Base-by-base conservation (phyloP, 2,888 invertebrate species). In the Cistogaster globosa region DNA sequence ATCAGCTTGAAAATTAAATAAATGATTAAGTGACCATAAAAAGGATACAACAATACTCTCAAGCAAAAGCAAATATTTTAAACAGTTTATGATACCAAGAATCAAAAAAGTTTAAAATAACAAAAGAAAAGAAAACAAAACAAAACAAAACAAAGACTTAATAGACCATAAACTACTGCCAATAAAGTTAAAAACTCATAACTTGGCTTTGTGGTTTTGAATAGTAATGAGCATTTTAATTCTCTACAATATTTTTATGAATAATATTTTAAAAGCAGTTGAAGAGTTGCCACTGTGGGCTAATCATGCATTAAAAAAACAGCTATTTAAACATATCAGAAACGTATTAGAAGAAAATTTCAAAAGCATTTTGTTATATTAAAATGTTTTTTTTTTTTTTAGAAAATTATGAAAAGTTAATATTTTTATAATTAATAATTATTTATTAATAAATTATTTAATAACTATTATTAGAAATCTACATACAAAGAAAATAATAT, bases 111-210 rank as follows among this genome's bases (percentile, higher is more conserved):
- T 57, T 57, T n/a, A 63, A 22, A 72, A 22, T 51, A 60, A 71
- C n/a, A n/a, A n/a, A n/a, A n/a, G n/a, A n/a, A n/a, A n/a, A n/a
- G n/a, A n/a, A n/a, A n/a, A n/a, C n/a, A n/a, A 12, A 71, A 53
- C 14, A 55, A 51, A 62, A 18, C 20, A 51, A 57, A 32, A 69
- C 12, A 45, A 36, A 69, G 55, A 55, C 53, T 72, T 69, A 65
- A 78, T 85, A 74, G 74, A 81, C 81, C 63, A 75, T 82, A 82
- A 82, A 69, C 53, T 72, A 78, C 53, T 45, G 78, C 18, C 81
- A 72, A 82, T 78, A 85, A 63, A 74, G 57, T 18, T 68, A 22
- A 63, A 75, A 79, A 58, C 85, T 82, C 75, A 85, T 82, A 82
- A 82, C 78, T 71, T 82, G 78, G 69, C 58, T 38, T 75, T 71